Evolutionary conservation across 2,797 vertebrate genomes (phyloP).

Genomic region (Poecilia velifera): DNA sequence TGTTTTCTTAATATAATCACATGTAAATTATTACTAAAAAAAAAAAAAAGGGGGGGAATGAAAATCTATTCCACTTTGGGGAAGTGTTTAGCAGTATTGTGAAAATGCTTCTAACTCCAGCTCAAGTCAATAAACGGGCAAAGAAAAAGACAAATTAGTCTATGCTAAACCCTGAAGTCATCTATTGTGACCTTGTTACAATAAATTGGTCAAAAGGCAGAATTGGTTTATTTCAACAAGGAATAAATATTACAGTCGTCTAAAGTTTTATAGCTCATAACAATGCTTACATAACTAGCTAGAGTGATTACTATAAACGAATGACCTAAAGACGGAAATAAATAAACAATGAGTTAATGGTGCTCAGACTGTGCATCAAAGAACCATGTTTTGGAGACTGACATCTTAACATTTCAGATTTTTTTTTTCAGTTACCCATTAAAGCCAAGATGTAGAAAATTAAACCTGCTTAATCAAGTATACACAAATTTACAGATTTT

Average conservation of each 20-base stretch:
- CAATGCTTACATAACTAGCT: not conserved
- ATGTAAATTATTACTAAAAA: too few species aligned
- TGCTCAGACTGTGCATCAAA: not conserved
- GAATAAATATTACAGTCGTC: not conserved
- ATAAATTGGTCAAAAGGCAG: not conserved
- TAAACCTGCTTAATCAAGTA: not conserved
- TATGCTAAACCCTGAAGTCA: not conserved
- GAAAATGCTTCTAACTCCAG: not conserved
- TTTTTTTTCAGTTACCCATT: not conserved
- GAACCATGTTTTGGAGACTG: not conserved
- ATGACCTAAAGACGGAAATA: not conserved
- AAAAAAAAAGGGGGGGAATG: too few species aligned
- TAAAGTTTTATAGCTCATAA: not conserved
- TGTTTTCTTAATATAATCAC: too few species aligned
- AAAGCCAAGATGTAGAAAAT: conserved; percentile 4
- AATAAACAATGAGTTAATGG: conserved; percentile 11
- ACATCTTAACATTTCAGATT: conserved; percentile 5
- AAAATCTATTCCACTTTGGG: too few species aligned
- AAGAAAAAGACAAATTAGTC: not conserved
- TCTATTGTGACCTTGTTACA: not conserved
- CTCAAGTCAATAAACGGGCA: not conserved
- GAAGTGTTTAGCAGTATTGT: conserved; percentile 2
- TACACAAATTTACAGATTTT: not conserved
- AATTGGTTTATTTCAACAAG: not conserved
- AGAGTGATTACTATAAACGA: not conserved